These are phyloP conservation scores for Cheilosia variabilis DNA, from an alignment of 2,888 invertebrate genomes.

Conservation along the genomic window DNA sequence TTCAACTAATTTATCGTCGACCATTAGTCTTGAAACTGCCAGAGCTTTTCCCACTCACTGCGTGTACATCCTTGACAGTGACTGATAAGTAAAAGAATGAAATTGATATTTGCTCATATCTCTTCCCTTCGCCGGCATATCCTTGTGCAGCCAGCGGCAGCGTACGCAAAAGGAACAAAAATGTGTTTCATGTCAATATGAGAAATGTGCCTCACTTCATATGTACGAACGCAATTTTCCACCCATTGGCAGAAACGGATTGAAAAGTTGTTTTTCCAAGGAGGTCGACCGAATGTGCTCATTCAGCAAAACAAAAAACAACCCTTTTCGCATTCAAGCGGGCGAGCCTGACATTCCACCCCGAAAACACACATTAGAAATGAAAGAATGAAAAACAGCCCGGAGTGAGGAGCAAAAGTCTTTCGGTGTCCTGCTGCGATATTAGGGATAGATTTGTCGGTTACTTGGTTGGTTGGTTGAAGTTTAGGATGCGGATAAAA, in stretches of 20 bases:
- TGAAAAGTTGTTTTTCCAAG: constrained; percentile 46
- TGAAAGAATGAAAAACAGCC: constrained; percentile 55
- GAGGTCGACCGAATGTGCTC: constrained; percentile 58
- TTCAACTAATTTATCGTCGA: constrained; percentile 47
- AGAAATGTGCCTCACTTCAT: constrained; percentile 67
- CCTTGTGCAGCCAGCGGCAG: constrained; percentile 3
- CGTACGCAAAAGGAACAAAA: constrained; percentile 31
- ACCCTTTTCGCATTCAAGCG: constrained; percentile 58
- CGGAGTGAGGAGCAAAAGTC: not conserved
- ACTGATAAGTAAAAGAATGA: constrained; percentile 72
- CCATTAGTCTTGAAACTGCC: constrained; percentile 55
- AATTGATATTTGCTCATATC: constrained; percentile 74
- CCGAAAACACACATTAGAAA: constrained; percentile 62
- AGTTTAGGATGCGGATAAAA: constrained; percentile 61
- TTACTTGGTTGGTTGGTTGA: constrained; percentile 51
- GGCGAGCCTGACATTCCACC: not conserved
- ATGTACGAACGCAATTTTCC: constrained; percentile 58
- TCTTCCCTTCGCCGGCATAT: constrained; percentile 36
- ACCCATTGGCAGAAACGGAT: constrained; percentile 38
- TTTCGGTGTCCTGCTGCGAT: constrained; percentile 54
- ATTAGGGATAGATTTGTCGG: constrained; percentile 70
- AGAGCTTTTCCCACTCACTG: constrained; percentile 3
- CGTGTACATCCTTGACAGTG: constrained; percentile 60
- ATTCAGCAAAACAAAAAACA: constrained; percentile 48
- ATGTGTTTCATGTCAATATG: constrained; percentile 72